Percentiles rank a stretch among this genome's conserved stretches.
Evolutionary conservation across 1,140 invertebrate species (phyloP).

Genomic region (Lepidurus apus): DNA sequence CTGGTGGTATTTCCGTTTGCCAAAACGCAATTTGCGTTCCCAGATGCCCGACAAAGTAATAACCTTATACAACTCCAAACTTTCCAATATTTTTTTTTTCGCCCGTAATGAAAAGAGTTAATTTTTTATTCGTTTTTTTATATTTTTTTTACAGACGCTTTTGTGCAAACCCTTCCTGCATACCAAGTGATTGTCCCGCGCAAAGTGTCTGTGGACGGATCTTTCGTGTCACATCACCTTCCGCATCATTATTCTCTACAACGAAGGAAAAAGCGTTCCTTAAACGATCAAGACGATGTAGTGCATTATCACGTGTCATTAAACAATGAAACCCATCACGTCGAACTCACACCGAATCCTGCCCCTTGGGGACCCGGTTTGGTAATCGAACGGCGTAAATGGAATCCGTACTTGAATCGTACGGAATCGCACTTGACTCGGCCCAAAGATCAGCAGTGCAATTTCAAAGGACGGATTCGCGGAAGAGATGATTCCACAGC

Average conservation of each 20-base stretch:
- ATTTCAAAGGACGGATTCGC: slow-evolving; percentile 66
- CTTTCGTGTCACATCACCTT: slow-evolving; percentile 53
- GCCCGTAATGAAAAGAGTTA: neutral
- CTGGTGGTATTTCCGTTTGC: neutral
- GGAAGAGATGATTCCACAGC: slow-evolving; percentile 60
- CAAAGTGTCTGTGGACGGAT: slow-evolving; percentile 52
- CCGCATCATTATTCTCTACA: slow-evolving; percentile 46
- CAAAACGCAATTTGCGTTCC: neutral
- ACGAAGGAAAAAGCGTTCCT: slow-evolving; percentile 37
- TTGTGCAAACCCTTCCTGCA: slow-evolving; percentile 42
- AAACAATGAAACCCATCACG: slow-evolving; percentile 50
- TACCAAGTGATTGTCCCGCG: slow-evolving; percentile 54
- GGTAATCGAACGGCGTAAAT: slow-evolving; percentile 61
- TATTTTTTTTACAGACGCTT: slow-evolving; percentile 38
- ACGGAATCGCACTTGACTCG: slow-evolving; percentile 45
- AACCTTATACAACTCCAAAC: neutral
- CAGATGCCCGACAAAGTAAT: neutral
- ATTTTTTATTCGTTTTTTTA: slow-evolving; percentile 8
- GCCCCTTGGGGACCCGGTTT: slow-evolving; percentile 62
- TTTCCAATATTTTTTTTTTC: neutral
- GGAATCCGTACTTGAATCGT: slow-evolving; percentile 51
- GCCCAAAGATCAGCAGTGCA: slow-evolving; percentile 55
- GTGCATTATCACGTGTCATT: slow-evolving; percentile 56
- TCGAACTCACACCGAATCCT: slow-evolving; percentile 55
- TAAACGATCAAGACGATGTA: slow-evolving; percentile 41